phyloP scores from a whole-genome alignment of 2,113 vertebrate genomes.

The Gadus chalcogrammus region DNA sequence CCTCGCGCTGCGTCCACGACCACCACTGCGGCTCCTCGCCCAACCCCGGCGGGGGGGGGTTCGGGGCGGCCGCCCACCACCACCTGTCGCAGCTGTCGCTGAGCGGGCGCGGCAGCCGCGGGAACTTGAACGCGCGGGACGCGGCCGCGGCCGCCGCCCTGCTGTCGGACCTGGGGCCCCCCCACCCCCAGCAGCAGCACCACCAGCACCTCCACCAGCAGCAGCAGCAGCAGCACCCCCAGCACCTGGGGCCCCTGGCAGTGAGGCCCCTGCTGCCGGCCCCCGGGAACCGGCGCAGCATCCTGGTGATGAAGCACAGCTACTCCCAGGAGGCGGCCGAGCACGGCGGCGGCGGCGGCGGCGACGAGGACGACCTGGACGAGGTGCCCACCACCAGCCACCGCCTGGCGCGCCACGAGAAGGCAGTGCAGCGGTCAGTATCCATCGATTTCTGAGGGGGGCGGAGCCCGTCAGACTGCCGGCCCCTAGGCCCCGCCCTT shows the following conservation, averaged over 20 bases:
- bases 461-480: slow-evolving; percentile 42
- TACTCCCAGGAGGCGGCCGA: slow-evolving; percentile 93
- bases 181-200: no score
- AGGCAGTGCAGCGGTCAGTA: slow-evolving; percentile 99
- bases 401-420: slow-evolving; percentile 94
- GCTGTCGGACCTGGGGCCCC: slow-evolving; percentile 83
- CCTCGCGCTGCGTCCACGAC: slow-evolving; percentile 94
- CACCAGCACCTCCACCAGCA: no score
- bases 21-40: slow-evolving; percentile 91
- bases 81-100: slow-evolving; percentile 66
- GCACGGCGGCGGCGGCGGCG: slow-evolving; percentile 76
- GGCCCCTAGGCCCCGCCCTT: not conserved
- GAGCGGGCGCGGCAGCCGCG: slow-evolving; percentile 87
- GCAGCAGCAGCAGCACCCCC: not conserved
- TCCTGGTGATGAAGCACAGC: slow-evolving; percentile 99
- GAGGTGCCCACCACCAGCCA: slow-evolving; percentile 98
- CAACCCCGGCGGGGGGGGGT: slow-evolving; percentile 58
- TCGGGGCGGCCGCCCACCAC: no score
- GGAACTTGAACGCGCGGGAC: slow-evolving; percentile 89
- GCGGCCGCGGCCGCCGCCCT: slow-evolving; percentile 66
- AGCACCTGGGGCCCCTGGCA: slow-evolving; percentile 67
- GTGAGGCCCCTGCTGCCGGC: slow-evolving; percentile 83
- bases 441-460: slow-evolving; percentile 87
- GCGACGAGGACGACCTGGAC: slow-evolving; percentile 87
- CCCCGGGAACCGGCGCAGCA: slow-evolving; percentile 85